Evolutionary conservation across 1,140 invertebrate genomes (phyloP), one percentile per base, ranked within the genome.

Genomic region (Zeugodacus cucurbitae): DNA sequence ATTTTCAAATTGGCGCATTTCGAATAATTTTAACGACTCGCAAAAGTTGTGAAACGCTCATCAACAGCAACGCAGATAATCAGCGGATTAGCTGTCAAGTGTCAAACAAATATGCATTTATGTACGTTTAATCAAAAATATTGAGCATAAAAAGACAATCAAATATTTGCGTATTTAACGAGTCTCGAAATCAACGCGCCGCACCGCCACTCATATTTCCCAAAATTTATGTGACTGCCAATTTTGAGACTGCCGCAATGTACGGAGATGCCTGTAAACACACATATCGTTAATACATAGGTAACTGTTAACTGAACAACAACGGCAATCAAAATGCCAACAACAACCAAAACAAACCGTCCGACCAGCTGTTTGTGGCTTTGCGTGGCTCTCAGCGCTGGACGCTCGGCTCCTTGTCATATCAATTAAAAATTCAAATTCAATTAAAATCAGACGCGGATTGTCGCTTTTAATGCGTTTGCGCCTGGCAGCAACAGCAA

Each of bases 381-480:
- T 48, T 29, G 20, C 22, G 20, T 82, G n/a, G n/a, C 74, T 48
- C 74, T n/a, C 32, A 32, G 67, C 32, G 20, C 67, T 74, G 41
- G 3, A 82, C 41, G 17, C 37, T 44, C 74, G 41, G 20, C 34
- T 74, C 10, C 74, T 82, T 82, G 74, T 82, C 74, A 82, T 82
- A 82, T 82, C 74, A 82, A 82, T 82, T 82, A 82, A 82, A 82
- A 82, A 82, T 82, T 82, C 74, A 82, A 82, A 82, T 82, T 82
- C 74, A 82, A 82, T 82, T 82, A 82, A 82, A 82, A 82, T 82
- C 74, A 82, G n/a, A 82, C 41, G 74, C 41, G 41, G 74, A 82
- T 82, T 82, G 74, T 82, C 41, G 74, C n/a, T 82, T 44, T 82
- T 82, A 82, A 48, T 48, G 74, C 74, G 74, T 82, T 82, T n/a